Conservation (phyloP, 2,113 vertebrate genomes). For the Hippoglossus stenolepis region DNA sequence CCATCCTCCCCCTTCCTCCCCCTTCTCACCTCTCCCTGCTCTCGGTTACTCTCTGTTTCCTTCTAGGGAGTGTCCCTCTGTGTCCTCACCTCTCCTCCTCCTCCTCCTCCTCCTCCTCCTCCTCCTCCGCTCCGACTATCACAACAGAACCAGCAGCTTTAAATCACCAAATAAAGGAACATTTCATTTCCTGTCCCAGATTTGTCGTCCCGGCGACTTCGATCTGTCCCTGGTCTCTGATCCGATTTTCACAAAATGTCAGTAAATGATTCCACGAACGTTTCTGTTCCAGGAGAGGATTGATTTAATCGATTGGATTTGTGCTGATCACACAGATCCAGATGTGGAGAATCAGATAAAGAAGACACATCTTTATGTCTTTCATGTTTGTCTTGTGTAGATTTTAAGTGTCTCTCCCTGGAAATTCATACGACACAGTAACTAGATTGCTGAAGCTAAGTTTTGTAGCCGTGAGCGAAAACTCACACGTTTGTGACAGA, state of each 20-base stretch:
- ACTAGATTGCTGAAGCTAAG: too few species aligned
- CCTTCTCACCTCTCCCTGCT: neutral
- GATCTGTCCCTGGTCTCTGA: neutral
- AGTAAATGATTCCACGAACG: neutral
- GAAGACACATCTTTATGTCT: too few species aligned
- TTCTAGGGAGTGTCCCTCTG: neutral
- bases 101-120: neutral
- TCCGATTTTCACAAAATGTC: neutral
- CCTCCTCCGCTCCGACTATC: neutral
- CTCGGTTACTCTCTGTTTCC: conserved; percentile 1
- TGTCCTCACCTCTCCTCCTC: conserved; percentile 1
- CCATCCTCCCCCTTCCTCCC: neutral
- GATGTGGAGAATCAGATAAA: neutral
- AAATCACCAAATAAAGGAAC: neutral
- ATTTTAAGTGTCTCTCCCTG: neutral
- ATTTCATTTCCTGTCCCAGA: neutral
- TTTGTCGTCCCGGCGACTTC: neutral
- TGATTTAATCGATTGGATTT: neutral
- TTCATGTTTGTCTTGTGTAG: neutral
- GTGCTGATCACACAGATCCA: neutral
- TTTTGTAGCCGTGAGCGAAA: too few species aligned
- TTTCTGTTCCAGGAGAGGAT: neutral
- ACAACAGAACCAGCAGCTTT: neutral
- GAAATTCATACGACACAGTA: too few species aligned
- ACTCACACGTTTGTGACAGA: too few species aligned